Conservation (phyloP, 2,113 vertebrate species). For the Synodontis membranacea region DNA sequence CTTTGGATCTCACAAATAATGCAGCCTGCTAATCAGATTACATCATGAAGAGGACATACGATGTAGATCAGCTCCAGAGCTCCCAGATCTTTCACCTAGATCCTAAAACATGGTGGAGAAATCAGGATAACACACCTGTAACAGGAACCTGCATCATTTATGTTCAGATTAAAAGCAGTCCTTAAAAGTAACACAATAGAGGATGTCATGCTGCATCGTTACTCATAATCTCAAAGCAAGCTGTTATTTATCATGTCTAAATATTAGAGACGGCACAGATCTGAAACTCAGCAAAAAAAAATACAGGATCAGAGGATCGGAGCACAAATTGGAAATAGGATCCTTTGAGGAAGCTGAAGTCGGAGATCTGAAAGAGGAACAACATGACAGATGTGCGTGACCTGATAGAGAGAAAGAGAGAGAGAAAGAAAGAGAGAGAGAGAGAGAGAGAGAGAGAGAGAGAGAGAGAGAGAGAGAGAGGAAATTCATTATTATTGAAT, state of each 20-base stretch:
- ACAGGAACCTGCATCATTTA: background rate
- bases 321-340: too few species aligned
- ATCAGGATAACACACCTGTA: constrained; percentile 62
- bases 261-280: background rate
- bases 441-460: too few species aligned
- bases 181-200: background rate
- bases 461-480: background rate
- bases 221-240: background rate
- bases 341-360: too few species aligned
- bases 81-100: constrained; percentile 54
- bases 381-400: background rate
- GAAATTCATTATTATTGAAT: background rate
- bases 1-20: background rate
- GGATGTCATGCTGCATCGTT: background rate
- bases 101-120: constrained; percentile 38
- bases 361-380: background rate
- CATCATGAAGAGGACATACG: constrained; percentile 56
- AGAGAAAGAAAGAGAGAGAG: too few species aligned
- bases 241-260: background rate
- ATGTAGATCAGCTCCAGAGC: constrained; percentile 48
- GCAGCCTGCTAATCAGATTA: constrained; percentile 69
- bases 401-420: background rate
- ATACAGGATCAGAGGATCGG: background rate
- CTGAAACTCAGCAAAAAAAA: background rate
- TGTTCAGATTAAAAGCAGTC: background rate